phyloP scores from a whole-genome alignment of 2,113 vertebrate species.

The Sardina pilchardus region DNA sequence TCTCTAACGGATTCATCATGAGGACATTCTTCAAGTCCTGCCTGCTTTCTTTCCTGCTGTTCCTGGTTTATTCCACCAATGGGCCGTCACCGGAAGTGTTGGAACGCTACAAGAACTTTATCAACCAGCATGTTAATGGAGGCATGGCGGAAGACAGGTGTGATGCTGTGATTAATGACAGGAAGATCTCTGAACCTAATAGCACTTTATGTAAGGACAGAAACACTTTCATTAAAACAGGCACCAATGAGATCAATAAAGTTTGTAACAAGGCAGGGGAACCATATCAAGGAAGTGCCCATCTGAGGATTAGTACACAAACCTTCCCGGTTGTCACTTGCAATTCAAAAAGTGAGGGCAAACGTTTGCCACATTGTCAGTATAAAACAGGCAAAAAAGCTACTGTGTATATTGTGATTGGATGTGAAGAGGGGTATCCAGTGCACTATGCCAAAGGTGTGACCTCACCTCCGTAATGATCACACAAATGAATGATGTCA shows the following conservation, averaged over 20 bases:
- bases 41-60: neutral
- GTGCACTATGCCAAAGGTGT: neutral
- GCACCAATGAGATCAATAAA: neutral
- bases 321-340: neutral
- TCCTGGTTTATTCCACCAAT: neutral
- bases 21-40: neutral
- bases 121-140: neutral
- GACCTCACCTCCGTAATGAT: too few relatives aligned
- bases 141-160: neutral
- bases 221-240: neutral
- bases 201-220: neutral
- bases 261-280: neutral
- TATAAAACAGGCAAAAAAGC: neutral
- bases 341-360: neutral
- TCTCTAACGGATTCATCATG: neutral
- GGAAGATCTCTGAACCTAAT: neutral
- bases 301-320: neutral
- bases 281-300: neutral
- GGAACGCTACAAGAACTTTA: neutral
- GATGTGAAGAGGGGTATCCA: neutral
- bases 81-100: too few relatives aligned
- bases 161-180: neutral
- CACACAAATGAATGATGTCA: too few relatives aligned
- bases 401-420: neutral
- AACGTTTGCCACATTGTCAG: neutral